Evolutionary conservation across 2,113 vertebrate genomes (phyloP), one percentile per base, ranked within the genome.

Genomic region (Pelmatolapia mariae): DNA sequence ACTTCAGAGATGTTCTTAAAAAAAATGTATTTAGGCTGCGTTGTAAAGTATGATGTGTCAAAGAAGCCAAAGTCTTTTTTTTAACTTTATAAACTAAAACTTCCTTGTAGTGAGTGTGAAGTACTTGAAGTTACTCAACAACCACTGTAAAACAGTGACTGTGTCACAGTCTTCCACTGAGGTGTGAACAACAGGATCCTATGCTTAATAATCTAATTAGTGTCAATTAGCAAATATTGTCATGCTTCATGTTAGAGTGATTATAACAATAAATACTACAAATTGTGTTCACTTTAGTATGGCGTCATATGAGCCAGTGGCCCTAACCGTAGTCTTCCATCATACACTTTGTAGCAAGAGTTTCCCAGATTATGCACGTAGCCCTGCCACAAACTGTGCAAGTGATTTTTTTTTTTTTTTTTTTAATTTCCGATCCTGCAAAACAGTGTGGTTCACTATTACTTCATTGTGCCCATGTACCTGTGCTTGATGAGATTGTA

Each of bases 401-500:
- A 45, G 15, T 40, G 6, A 24, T n/a, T n/a, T n/a, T 7, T 4
- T 4, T 3, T 4, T 26, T 29, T 24, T 38, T 52, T 43, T 45
- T 15, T 68, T 3, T 0, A 15, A 29, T 5, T 24, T 43, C 50
- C 22, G 2, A 56, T 57, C 19, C 11, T 54, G 19, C 26, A 63
- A 54, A 1, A 10, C 45, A 76, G 22, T 47, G 24, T 11, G 24
- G 71, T 76, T 76, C 24, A 47, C 24, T 18, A 7, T 26, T 18
- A 29, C 43, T 11, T 76, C 36, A 22, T 2, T 71, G 22, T 22
- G 11, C 12, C 9, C 8, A 10, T 13, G 87, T 96, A 97, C 97
- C 93, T 97, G 96, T 97, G 96, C 91, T 96, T 97, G 92, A 97
- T 96, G 50, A 98, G 97, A 1, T 96, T 91, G 40, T 96, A 96